Evolutionary conservation across 1,140 invertebrate genomes (phyloP).

Genomic region (Octopus sinensis): DNA sequence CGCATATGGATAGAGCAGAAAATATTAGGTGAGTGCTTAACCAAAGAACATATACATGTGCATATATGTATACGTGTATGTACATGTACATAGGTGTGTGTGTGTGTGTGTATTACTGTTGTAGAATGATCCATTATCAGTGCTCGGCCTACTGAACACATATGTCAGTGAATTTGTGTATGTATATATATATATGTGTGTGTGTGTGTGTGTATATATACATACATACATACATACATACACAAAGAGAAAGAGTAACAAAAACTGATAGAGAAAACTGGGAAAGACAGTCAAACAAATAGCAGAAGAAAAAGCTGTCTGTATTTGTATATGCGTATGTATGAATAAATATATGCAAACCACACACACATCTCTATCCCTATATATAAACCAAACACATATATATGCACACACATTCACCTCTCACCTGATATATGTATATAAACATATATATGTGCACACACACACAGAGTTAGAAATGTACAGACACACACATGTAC

Average conservation of each 20-base stretch:
- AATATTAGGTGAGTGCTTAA: no score
- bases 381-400: neutral
- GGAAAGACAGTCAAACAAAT: no score
- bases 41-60: no score
- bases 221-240: neutral
- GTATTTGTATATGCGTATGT: neutral
- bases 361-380: neutral
- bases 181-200: neutral
- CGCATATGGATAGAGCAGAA: no score
- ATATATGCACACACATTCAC: no score
- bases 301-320: neutral
- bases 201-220: neutral
- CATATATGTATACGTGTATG: neutral
- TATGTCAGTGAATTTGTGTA: no score
- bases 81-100: neutral
- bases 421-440: no score
- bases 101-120: neutral
- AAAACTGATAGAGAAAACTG: neutral
- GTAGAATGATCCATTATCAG: no score
- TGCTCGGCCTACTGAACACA: no score
- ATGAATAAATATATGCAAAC: neutral
- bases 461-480: no score
- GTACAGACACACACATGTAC: no score
- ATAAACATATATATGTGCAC: no score
- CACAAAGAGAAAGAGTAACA: neutral